Conservation (phyloP, 2,797 vertebrate genomes). For the Lepidocolaptes lacrymiger region DNA sequence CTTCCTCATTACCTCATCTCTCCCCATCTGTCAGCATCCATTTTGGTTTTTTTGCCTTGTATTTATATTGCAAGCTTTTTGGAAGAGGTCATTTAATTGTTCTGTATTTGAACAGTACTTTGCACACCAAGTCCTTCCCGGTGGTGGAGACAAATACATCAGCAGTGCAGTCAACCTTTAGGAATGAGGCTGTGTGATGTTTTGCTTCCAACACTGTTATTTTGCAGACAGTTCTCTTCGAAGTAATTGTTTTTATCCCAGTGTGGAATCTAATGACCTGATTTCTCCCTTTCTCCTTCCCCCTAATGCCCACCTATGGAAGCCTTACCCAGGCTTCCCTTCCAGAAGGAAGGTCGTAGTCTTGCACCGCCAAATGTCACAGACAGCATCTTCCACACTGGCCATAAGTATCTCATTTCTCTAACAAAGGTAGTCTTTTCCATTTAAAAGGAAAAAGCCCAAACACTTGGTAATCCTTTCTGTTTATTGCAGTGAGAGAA, state of each 20-base stretch:
- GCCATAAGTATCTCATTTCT: neutral
- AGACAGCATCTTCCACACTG: neutral
- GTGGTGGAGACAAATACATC: neutral
- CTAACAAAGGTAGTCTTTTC: neutral
- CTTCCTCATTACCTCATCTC: neutral
- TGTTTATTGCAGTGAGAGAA: neutral
- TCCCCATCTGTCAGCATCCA: neutral
- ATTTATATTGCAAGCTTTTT: neutral
- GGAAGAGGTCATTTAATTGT: constrained; percentile 2
- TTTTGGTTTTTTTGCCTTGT: neutral
- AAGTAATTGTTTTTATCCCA: neutral
- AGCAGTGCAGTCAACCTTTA: neutral
- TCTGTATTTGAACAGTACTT: constrained; percentile 7
- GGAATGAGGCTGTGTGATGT: neutral
- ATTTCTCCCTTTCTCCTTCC: neutral
- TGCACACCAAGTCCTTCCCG: neutral
- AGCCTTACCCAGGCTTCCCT: neutral
- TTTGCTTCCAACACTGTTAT: neutral
- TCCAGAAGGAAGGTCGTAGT: neutral
- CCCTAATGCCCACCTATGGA: neutral
- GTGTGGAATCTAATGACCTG: neutral
- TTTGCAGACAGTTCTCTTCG: neutral
- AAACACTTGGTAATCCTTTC: neutral
- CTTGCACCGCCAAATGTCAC: neutral
- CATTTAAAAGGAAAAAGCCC: neutral